Base-by-base conservation (phyloP, 1,140 invertebrate species). In the Drosophila sp. region DNA sequence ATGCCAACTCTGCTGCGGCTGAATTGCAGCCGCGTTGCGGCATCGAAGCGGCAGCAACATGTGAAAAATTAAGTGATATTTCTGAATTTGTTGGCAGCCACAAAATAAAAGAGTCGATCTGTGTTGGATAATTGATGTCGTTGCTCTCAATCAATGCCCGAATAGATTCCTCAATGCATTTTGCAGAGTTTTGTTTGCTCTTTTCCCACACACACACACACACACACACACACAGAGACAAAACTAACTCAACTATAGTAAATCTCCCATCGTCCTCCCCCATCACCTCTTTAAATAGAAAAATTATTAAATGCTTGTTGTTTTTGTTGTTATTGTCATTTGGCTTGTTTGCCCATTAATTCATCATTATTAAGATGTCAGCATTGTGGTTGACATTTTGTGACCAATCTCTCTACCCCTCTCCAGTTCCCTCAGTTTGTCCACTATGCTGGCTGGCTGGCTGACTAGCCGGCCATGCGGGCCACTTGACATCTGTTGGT, bases 41-140 rank as follows among this genome's bases (percentile, higher is more conserved):
- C 44, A 50, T 10, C 8, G 44, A 50, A 10, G 10, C 60, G 29
- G 63, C 61, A 77, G 62, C 63, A 78, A 80, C 77, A 84, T 89
- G 80, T 89, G 84, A 89, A 89, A 89, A 89, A 89, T 89, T 89
- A 89, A 89, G 84, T 89, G 84, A 89, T 89, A 89, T 89, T 89
- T 89, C 58, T 76, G 84, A 90, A 90, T 89, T 89, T 89, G 77
- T 89, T 89, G 84, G 80, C 85, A 87, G 84, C 84, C 78, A 70
- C 17, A 44, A 40, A 17, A 17, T 17, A 17, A 64, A 58, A 62
- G 56, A 76, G 58, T 62, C 72, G 41, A 61, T 29, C 55, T 60
- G 35, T 68, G 69, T 68, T 60, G 47, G 54, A 76, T 83, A 87
- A 87, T 87, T 87, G 79, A 87, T 87, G 79, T 73, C 68, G 76